These are phyloP conservation scores for Mycetomoellerius zeteki DNA, from an alignment of 1,140 invertebrate species.

Conservation along the genomic window DNA sequence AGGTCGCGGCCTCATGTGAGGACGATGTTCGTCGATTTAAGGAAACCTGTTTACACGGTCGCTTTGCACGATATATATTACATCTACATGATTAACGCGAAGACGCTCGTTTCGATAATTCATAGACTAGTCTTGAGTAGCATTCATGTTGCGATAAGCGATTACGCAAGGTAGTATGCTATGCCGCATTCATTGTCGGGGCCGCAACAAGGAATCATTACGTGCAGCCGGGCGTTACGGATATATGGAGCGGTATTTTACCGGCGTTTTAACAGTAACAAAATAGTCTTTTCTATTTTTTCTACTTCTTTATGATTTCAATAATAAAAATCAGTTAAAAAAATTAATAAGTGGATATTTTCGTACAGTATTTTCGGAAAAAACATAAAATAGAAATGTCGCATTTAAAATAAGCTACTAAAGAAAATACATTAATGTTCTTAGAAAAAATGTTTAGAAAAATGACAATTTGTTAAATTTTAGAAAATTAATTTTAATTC, in stretches of 20 bases:
- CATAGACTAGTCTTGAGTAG: slow-evolving; percentile 48
- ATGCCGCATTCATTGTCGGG: slow-evolving; percentile 65
- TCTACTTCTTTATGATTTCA: background rate
- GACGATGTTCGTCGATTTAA: background rate
- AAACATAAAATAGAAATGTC: slow-evolving; percentile 18
- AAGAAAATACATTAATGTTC: background rate
- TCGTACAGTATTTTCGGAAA: background rate
- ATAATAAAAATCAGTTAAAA: slow-evolving; percentile 46
- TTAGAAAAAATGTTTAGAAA: background rate
- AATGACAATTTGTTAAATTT: background rate
- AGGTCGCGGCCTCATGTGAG: background rate
- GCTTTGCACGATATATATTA: slow-evolving; percentile 51
- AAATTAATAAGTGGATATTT: slow-evolving; percentile 46
- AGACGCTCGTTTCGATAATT: slow-evolving; percentile 56
- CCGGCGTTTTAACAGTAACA: slow-evolving; percentile 56
- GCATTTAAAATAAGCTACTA: background rate
- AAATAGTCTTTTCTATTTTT: background rate
- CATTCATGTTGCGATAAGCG: slow-evolving; percentile 62
- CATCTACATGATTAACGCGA: slow-evolving; percentile 5
- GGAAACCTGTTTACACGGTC: slow-evolving; percentile 41
- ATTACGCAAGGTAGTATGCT: slow-evolving; percentile 59
- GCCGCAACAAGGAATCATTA: slow-evolving; percentile 62
- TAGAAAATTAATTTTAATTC: slow-evolving; percentile 25
- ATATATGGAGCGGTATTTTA: slow-evolving; percentile 69
- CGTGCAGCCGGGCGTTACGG: slow-evolving; percentile 49